Conservation (phyloP, 2,113 vertebrate genomes). For the Actenoides hombroni region DNA sequence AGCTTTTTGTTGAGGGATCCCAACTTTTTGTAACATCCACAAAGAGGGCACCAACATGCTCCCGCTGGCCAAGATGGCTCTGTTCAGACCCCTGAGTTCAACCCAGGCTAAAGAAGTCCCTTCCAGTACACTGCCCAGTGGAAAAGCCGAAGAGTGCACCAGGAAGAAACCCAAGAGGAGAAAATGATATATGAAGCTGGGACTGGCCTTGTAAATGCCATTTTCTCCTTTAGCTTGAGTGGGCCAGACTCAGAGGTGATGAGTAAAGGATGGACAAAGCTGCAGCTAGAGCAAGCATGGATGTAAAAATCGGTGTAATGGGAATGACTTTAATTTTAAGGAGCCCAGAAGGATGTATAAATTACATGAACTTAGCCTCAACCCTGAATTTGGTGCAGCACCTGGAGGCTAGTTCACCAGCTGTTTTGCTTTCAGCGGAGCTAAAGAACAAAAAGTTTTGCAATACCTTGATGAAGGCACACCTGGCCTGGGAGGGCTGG, state of each 20-base stretch:
- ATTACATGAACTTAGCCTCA: background rate
- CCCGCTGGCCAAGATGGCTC: background rate
- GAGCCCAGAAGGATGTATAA: background rate
- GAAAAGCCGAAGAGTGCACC: background rate
- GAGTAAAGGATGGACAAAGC: background rate
- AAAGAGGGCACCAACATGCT: background rate
- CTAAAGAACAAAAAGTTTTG: background rate
- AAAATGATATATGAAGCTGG: background rate
- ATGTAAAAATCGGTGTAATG: background rate
- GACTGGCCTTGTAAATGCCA: background rate
- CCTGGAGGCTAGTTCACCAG: background rate
- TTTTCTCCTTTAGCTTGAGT: background rate
- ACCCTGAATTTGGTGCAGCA: background rate
- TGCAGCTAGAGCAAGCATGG: background rate
- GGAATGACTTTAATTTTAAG: background rate
- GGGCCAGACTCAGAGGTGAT: background rate
- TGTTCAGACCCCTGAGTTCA: background rate
- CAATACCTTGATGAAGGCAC: too few species aligned
- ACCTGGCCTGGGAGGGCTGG: background rate
- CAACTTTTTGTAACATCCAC: background rate
- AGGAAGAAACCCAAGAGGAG: background rate
- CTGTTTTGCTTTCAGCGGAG: background rate
- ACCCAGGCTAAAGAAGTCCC: background rate
- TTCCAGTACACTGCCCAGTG: background rate
- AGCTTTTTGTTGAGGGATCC: background rate